A percentile compares a stretch with the other conserved stretches of the same genome.
Evolutionary conservation across 2,113 vertebrate species (phyloP).

Genomic region (Podocnemis expansa): DNA sequence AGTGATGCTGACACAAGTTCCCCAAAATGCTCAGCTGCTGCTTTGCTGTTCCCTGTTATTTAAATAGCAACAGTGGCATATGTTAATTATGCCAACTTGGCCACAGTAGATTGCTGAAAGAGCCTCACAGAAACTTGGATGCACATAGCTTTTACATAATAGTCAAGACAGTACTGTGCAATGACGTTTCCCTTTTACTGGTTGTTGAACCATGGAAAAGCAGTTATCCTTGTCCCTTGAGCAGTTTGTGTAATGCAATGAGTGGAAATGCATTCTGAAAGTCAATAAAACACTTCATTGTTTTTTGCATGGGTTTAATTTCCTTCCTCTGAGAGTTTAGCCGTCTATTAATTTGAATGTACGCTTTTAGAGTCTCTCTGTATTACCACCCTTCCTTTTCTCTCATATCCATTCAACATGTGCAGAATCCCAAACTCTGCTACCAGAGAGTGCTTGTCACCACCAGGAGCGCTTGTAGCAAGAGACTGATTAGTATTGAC

Average conservation of each 20-base stretch:
- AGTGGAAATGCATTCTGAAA: constrained; percentile 12
- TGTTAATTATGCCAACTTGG: constrained; percentile 36
- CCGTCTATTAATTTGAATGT: neutral
- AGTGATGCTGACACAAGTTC: neutral
- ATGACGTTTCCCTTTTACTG: constrained; percentile 12
- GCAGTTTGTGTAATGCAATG: neutral
- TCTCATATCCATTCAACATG: neutral
- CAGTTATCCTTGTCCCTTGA: neutral
- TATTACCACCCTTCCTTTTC: neutral
- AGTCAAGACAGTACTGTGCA: neutral
- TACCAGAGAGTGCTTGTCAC: neutral
- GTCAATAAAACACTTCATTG: neutral
- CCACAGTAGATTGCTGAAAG: neutral
- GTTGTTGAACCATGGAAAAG: constrained; percentile 14
- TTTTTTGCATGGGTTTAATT: neutral
- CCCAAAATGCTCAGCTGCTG: constrained; percentile 28
- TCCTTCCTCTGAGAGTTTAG: neutral
- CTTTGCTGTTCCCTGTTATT: constrained; percentile 21
- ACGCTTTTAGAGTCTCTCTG: neutral
- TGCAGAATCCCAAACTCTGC: neutral
- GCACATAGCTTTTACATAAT: constrained; percentile 10
- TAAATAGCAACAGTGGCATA: constrained; percentile 22
- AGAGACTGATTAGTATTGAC: constrained; percentile 52
- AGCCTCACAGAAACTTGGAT: constrained; percentile 29
- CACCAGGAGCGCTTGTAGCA: neutral